These are phyloP conservation scores for Periophthalmus modestus DNA, from an alignment of 2,113 vertebrate species.

Conservation along the genomic window DNA sequence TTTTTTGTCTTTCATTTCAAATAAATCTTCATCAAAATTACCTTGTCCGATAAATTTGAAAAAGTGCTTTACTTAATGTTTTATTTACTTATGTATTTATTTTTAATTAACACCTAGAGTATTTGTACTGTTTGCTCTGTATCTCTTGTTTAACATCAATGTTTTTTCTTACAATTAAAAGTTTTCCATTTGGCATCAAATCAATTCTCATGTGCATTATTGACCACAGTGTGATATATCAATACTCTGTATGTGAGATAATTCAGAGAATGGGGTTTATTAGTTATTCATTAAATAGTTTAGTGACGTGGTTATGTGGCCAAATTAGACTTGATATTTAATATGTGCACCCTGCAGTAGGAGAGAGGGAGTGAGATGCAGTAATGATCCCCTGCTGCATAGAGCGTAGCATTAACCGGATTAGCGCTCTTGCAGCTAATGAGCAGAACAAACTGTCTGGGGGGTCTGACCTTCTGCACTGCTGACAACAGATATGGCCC, in stretches of 20 bases:
- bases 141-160: neutral
- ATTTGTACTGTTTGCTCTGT: neutral
- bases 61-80: too few species aligned
- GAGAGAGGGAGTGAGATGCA: neutral
- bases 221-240: neutral
- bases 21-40: too few species aligned
- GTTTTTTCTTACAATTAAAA: neutral
- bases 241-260: neutral
- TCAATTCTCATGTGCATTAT: neutral
- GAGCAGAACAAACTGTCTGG: conserved; percentile 26
- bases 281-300: too few species aligned
- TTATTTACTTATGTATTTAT: too few species aligned
- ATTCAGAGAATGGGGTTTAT: neutral
- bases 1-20: too few species aligned
- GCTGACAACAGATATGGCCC: conserved; percentile 15
- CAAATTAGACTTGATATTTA: neutral
- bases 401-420: conserved; percentile 40
- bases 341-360: neutral
- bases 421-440: conserved; percentile 34
- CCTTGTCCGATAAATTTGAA: too few species aligned
- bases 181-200: neutral
- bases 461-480: conserved; percentile 40
- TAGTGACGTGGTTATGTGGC: neutral
- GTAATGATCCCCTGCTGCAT: conserved; percentile 32
- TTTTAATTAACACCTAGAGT: too few species aligned